phyloP scores from a whole-genome alignment of 1,140 invertebrate genomes.

The Scaptomyza hsui region DNA sequence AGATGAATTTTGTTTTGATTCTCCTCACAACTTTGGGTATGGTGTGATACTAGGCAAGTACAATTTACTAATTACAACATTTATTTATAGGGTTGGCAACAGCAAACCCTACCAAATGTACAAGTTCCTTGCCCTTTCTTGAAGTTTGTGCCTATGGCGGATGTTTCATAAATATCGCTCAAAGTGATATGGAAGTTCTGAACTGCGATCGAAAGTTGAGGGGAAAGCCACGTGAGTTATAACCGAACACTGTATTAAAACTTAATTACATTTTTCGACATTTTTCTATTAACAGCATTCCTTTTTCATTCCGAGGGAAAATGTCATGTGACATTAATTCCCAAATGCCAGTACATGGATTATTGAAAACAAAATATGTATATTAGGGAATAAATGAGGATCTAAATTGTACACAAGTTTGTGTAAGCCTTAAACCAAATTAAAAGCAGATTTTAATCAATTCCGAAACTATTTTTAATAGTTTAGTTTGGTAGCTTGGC shows the following conservation, averaged over 20 bases:
- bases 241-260: too few relatives aligned
- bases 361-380: too few relatives aligned
- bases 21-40: constrained; percentile 9
- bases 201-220: constrained; percentile 38
- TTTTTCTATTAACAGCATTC: not conserved
- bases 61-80: too few relatives aligned
- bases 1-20: constrained; percentile 23
- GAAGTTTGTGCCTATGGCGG: constrained; percentile 17
- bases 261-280: too few relatives aligned
- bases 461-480: not conserved
- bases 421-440: too few relatives aligned
- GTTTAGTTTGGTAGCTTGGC: not conserved
- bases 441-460: not conserved
- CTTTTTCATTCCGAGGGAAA: too few relatives aligned
- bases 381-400: too few relatives aligned
- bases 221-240: constrained; percentile 28
- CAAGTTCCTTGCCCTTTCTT: not conserved
- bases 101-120: not conserved
- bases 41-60: not conserved
- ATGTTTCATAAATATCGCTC: constrained; percentile 20
- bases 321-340: too few relatives aligned
- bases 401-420: too few relatives aligned
- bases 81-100: not conserved
- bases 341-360: too few relatives aligned
- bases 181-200: constrained; percentile 9